These are phyloP conservation scores for Meandrusa payeni DNA, from an alignment of 2,888 invertebrate genomes.

Conservation along the genomic window DNA sequence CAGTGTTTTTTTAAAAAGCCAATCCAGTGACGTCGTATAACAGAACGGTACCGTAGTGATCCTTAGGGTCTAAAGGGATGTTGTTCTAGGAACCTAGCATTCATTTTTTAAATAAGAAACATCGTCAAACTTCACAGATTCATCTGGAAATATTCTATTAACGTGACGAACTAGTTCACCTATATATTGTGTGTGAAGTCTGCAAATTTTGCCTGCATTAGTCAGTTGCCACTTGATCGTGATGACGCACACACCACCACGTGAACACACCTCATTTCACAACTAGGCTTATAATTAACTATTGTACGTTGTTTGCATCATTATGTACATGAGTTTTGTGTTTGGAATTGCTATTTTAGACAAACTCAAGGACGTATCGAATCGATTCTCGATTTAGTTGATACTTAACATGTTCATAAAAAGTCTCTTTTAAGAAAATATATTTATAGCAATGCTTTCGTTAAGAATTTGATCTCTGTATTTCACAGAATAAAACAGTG, in stretches of 20 bases:
- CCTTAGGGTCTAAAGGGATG: too few relatives aligned
- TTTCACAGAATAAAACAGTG: too few relatives aligned
- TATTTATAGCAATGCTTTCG: too few relatives aligned
- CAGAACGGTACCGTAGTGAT: too few relatives aligned
- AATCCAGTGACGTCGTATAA: too few relatives aligned
- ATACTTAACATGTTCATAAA: slow-evolving; percentile 1
- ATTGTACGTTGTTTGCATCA: slow-evolving; percentile 17
- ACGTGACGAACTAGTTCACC: slow-evolving; percentile 9
- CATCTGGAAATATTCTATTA: slow-evolving; percentile 2
- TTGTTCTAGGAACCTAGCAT: too few relatives aligned
- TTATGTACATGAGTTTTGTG: slow-evolving; percentile 20
- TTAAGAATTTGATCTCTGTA: too few relatives aligned
- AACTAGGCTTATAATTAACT: slow-evolving; percentile 25
- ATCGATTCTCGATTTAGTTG: slow-evolving; percentile 4
- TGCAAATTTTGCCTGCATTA: slow-evolving; percentile 22
- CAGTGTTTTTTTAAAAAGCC: too few relatives aligned
- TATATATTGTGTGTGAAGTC: slow-evolving; percentile 8
- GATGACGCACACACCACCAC: slow-evolving; percentile 23
- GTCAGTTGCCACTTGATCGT: slow-evolving; percentile 22
- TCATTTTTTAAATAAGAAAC: slow-evolving; percentile 1
- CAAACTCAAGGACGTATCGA: slow-evolving; percentile 1
- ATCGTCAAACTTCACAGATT: background rate
- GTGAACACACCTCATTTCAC: slow-evolving; percentile 24
- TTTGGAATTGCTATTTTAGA: slow-evolving; percentile 21
- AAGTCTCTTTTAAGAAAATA: too few relatives aligned